phyloP scores from a whole-genome alignment of 1,140 invertebrate genomes.

The Chironomus tepperi region DNA sequence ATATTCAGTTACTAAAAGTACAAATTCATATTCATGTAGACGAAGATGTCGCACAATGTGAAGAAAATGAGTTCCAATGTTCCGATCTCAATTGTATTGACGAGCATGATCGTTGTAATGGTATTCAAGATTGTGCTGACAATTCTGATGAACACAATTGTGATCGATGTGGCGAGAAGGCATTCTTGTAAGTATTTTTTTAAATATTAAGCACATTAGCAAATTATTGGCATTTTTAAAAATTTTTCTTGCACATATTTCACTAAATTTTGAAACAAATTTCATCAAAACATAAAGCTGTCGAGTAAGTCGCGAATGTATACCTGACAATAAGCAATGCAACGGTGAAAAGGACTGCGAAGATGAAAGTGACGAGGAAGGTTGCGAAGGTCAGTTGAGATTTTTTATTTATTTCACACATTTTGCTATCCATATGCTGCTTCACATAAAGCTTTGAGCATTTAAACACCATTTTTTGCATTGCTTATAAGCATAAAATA shows the following conservation, averaged over 20 bases:
- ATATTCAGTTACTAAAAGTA: background rate
- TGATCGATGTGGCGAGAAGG: slow-evolving; percentile 24
- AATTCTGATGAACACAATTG: slow-evolving; percentile 60
- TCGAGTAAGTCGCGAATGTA: slow-evolving; percentile 34
- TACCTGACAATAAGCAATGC: slow-evolving; percentile 41
- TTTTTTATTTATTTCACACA: background rate
- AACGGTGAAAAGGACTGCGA: slow-evolving; percentile 49
- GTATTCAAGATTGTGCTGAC: slow-evolving; percentile 53
- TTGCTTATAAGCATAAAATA: too few species aligned
- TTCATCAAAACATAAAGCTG: slow-evolving; percentile 29
- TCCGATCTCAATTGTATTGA: slow-evolving; percentile 55
- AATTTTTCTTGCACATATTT: background rate
- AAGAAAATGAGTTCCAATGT: slow-evolving; percentile 48
- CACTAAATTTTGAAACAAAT: background rate
- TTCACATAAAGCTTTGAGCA: too few species aligned
- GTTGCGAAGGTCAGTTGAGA: slow-evolving; percentile 45
- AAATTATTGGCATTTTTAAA: slow-evolving; percentile 27
- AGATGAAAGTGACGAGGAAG: slow-evolving; percentile 51
- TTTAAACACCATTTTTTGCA: too few species aligned
- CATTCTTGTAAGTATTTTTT: slow-evolving; percentile 2
- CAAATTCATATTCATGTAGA: background rate
- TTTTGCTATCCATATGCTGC: background rate
- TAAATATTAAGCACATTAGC: background rate
- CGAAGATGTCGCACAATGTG: too few species aligned
- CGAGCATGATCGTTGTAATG: slow-evolving; percentile 53